A percentile compares a stretch with the other conserved stretches of the same genome.
Conservation (phyloP, 2,888 invertebrate species). For the Scelioninae gen. 1 region DNA sequence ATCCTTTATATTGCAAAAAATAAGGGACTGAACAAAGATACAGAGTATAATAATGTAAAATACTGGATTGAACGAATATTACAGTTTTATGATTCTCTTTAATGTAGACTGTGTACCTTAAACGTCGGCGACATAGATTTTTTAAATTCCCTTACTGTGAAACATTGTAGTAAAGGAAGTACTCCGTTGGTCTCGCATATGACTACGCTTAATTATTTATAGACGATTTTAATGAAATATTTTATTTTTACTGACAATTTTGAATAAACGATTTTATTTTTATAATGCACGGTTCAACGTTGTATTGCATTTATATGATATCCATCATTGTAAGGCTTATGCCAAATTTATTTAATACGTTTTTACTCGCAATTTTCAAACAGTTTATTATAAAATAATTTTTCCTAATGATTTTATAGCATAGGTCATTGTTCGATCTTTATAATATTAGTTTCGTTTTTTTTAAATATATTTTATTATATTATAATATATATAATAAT, state of each 20-base stretch:
- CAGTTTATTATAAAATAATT: too few relatives aligned
- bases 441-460: too few relatives aligned
- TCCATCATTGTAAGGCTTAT: not conserved
- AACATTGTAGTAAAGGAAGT: not conserved
- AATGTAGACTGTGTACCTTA: not conserved
- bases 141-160: not conserved
- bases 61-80: not conserved
- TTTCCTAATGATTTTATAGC: too few relatives aligned
- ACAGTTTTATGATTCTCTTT: not conserved
- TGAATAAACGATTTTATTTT: not conserved
- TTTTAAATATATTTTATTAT: too few relatives aligned
- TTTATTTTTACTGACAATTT: constrained; percentile 3
- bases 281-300: not conserved
- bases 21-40: not conserved
- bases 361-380: too few relatives aligned
- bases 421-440: too few relatives aligned
- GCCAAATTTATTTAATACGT: not conserved
- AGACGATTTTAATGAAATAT: not conserved
- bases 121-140: not conserved
- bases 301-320: not conserved
- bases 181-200: not conserved
- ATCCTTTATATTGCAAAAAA: not conserved
- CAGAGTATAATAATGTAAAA: not conserved
- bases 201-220: not conserved
- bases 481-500: too few relatives aligned